Evolutionary conservation across 2,797 vertebrate genomes (phyloP).

Genomic region (Enteromius trimaculatus): DNA sequence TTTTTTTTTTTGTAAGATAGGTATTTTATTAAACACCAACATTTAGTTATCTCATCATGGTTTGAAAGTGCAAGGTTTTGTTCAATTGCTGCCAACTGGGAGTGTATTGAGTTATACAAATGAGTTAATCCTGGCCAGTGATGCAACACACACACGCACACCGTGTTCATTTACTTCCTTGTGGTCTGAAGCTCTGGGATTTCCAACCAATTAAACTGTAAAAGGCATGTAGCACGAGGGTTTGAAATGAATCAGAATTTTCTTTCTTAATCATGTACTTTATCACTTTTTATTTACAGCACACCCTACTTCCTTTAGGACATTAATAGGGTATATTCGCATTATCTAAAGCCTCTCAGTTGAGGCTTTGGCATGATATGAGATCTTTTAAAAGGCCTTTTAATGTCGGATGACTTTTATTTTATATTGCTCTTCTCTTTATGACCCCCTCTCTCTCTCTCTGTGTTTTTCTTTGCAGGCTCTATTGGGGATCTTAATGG

Average conservation of each 20-base stretch:
- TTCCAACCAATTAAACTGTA: conserved; percentile 56
- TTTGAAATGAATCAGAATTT: conserved; percentile 48
- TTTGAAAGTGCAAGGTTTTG: conserved; percentile 75
- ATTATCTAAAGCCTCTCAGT: conserved; percentile 38
- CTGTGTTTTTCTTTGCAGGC: conserved; percentile 74
- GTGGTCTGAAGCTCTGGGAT: conserved; percentile 53
- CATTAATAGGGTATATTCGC: conserved; percentile 19
- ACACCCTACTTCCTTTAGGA: conserved; percentile 32
- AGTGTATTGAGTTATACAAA: conserved; percentile 75
- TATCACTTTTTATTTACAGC: conserved; percentile 54
- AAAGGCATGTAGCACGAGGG: conserved; percentile 31
- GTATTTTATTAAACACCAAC: background rate
- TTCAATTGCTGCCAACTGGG: conserved; percentile 74
- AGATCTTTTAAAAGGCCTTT: conserved; percentile 22
- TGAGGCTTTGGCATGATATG: conserved; percentile 35
- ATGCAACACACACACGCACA: conserved; percentile 53
- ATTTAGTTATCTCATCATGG: conserved; percentile 52
- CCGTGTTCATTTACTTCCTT: conserved; percentile 36
- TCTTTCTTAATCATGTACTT: conserved; percentile 48
- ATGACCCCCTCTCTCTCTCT: conserved; percentile 18
- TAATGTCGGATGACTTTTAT: background rate
- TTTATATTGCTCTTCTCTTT: conserved; percentile 12
- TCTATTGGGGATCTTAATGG: conserved; percentile 88
- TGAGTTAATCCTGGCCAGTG: conserved; percentile 66
- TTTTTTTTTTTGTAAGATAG: background rate